phyloP scores from a whole-genome alignment of 2,888 invertebrate species.

The Criorhina ranunculi region DNA sequence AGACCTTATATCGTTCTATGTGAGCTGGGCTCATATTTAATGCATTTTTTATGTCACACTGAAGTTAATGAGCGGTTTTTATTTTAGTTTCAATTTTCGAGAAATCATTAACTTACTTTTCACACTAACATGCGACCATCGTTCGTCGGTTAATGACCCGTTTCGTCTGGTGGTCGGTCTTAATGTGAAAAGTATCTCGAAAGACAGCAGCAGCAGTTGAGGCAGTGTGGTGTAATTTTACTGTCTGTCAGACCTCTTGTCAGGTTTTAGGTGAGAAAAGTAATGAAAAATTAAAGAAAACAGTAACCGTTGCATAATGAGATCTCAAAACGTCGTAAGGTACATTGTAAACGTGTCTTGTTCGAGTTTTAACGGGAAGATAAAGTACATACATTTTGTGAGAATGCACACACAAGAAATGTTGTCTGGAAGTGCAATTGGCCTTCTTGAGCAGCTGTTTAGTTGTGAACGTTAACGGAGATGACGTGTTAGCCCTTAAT shows the following conservation, averaged over 20 bases:
- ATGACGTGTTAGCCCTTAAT: neutral
- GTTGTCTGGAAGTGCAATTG: neutral
- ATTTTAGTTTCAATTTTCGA: conserved; percentile 35
- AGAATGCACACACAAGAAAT: neutral
- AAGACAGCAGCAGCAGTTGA: neutral
- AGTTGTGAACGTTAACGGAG: conserved; percentile 1
- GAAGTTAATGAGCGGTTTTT: conserved; percentile 61
- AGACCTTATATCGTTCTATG: conserved; percentile 46
- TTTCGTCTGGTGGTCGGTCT: conserved; percentile 14
- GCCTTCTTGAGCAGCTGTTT: neutral
- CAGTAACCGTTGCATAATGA: conserved; percentile 29
- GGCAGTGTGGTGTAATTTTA: conserved; percentile 18
- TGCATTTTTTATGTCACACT: conserved; percentile 59
- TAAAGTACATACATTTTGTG: neutral
- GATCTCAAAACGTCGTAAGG: conserved; percentile 19
- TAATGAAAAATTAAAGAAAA: conserved; percentile 1
- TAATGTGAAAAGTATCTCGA: conserved; percentile 10
- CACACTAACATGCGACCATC: conserved; percentile 16
- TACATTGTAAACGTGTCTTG: conserved; percentile 44
- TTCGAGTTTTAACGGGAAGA: conserved; percentile 37
- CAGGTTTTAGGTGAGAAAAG: conserved; percentile 15
- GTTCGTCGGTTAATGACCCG: conserved; percentile 46
- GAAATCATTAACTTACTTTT: conserved; percentile 22
- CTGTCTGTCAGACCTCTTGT: neutral
- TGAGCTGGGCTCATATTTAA: conserved; percentile 56